Conservation (phyloP, 2,797 vertebrate genomes). For the Dromococcyx pavoninus region DNA sequence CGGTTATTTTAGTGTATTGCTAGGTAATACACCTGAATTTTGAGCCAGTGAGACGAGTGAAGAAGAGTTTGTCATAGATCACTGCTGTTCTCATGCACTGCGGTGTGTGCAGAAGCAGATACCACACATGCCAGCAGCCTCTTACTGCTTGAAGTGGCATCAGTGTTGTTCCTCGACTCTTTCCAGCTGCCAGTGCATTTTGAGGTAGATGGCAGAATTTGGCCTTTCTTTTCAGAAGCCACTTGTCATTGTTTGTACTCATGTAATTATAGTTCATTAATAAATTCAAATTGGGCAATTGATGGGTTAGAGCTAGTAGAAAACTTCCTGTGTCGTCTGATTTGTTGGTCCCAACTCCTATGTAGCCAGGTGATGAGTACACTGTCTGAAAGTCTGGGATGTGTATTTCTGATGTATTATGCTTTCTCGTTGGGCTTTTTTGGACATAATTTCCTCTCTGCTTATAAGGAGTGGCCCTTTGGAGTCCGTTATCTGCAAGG, state of each 20-base stretch:
- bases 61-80: neutral
- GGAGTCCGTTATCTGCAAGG: neutral
- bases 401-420: neutral
- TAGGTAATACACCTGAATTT: neutral
- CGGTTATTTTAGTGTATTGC: neutral
- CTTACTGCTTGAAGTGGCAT: neutral
- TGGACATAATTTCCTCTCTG: neutral
- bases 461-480: neutral
- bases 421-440: neutral
- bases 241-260: neutral
- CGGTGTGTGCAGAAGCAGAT: neutral
- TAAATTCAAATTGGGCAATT: neutral
- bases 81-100: neutral
- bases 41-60: neutral
- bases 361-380: neutral
- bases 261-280: neutral
- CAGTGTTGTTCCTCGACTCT: neutral
- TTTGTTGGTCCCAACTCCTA: neutral
- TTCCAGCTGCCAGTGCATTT: neutral
- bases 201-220: neutral
- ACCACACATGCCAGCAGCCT: rapidly evolving
- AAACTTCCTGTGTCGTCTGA: neutral
- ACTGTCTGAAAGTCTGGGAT: neutral
- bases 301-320: neutral
- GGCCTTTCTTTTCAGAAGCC: neutral